Evolutionary conservation across 2,113 vertebrate genomes (phyloP), one percentile per base, ranked within the genome.

Genomic region (Cichladusa arquata): DNA sequence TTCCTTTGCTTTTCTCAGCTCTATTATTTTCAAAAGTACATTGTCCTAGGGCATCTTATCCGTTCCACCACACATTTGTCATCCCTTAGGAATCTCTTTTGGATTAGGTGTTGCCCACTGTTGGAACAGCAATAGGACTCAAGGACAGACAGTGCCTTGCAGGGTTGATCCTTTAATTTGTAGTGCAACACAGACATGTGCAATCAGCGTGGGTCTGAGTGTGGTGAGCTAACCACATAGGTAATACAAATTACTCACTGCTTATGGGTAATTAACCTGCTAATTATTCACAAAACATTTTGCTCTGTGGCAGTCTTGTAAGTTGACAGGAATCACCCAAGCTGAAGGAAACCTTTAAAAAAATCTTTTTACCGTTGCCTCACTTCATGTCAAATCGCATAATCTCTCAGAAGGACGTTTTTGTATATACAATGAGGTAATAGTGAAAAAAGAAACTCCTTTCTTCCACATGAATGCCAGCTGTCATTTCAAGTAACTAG

Each of bases 261-360:
- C 65, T 95, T 88, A 93, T 95, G 93, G 74, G 66, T 96, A 97
- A 96, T 97, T 97, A 96, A 96, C 91, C 91, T 96, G 96, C 94
- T 97, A 97, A 97, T 95, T 96, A 96, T 92, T 91, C 94, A 91
- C 79, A 92, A 96, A 95, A 65, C 96, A 95, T 95, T 95, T 93
- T 94, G 87, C 82, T 92, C 69, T 61, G 17, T 94, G 60, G 76
- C 0, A 12, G 69, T 82, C 92, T 91, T 5, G 0, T 89, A 92
- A 96, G 28, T 44, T 96, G 96, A 96, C 95, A 95, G 94, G 87
- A 96, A 90, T 96, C 94, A 96, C 56, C 61, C 86, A 93, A 95
- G 94, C 96, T 96, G 94, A 97, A 96, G 82, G 70, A 93, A 95
- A 91, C 60, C 65, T 89, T 86, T 92, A 93, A 96, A 92, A 92